These are phyloP conservation scores for Solenopsis fugax DNA, from an alignment of 1,140 invertebrate species.

Conservation along the genomic window DNA sequence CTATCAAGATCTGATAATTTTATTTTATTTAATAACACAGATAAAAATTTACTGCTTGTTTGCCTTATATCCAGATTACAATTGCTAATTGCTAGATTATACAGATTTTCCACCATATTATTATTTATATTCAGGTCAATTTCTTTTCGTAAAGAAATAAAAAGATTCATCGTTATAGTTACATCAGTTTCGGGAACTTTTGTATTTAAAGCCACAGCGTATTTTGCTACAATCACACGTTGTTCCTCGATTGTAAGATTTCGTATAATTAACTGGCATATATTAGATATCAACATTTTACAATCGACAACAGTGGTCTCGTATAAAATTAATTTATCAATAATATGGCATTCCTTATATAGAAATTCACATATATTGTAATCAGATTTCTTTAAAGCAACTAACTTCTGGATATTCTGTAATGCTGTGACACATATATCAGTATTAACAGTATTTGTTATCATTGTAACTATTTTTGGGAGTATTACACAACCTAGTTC, in stretches of 20 bases:
- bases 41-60: slow-evolving; percentile 72
- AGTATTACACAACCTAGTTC: slow-evolving; percentile 77
- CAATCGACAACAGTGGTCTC: slow-evolving; percentile 45
- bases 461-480: slow-evolving; percentile 77
- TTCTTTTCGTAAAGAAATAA: slow-evolving; percentile 74
- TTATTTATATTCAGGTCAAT: slow-evolving; percentile 63
- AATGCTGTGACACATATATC: slow-evolving; percentile 75
- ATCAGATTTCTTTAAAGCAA: slow-evolving; percentile 64
- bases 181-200: slow-evolving; percentile 72
- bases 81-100: slow-evolving; percentile 67
- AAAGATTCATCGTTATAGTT: slow-evolving; percentile 73
- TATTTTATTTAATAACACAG: slow-evolving; percentile 80
- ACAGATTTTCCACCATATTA: slow-evolving; percentile 70
- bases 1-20: slow-evolving; percentile 55
- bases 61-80: slow-evolving; percentile 46
- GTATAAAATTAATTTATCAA: slow-evolving; percentile 77
- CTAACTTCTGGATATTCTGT: slow-evolving; percentile 76
- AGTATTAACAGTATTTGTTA: slow-evolving; percentile 54
- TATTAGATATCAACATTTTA: slow-evolving; percentile 73
- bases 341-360: slow-evolving; percentile 74
- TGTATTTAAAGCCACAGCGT: slow-evolving; percentile 58
- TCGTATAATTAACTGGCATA: slow-evolving; percentile 76
- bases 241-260: slow-evolving; percentile 70
- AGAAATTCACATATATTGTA: slow-evolving; percentile 79
- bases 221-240: slow-evolving; percentile 57